phyloP scores from a whole-genome alignment of 2,113 vertebrate genomes.

The Caranx melampygus region DNA sequence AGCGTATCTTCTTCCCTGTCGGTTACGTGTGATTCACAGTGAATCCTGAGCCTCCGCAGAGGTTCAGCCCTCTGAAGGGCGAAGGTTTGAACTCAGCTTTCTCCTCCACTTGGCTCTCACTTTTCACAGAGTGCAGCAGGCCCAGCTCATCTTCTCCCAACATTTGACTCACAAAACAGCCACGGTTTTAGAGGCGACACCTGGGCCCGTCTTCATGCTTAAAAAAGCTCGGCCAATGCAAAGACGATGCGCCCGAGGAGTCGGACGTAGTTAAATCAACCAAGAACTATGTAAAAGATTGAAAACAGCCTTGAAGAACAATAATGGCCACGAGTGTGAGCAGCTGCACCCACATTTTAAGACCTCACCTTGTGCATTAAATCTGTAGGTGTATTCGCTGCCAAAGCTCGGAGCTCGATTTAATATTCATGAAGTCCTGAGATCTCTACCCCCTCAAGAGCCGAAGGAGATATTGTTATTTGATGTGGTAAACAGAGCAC shows the following conservation, averaged over 20 bases:
- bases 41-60: background rate
- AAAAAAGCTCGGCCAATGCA: slow-evolving; percentile 42
- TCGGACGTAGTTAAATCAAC: slow-evolving; percentile 50
- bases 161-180: slow-evolving; percentile 65
- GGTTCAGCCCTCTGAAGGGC: background rate
- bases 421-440: slow-evolving; percentile 69
- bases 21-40: background rate
- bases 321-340: slow-evolving; percentile 15
- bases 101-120: slow-evolving; percentile 32
- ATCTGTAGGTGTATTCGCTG: slow-evolving; percentile 41
- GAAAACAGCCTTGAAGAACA: slow-evolving; percentile 35
- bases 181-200: slow-evolving; percentile 24
- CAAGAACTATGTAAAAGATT: slow-evolving; percentile 24
- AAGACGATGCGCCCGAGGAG: slow-evolving; percentile 11
- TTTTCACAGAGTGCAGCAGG: slow-evolving; percentile 44
- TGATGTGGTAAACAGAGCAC: slow-evolving; percentile 42
- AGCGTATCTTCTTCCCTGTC: background rate
- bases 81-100: slow-evolving; percentile 17
- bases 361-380: slow-evolving; percentile 31
- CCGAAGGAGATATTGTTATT: slow-evolving; percentile 48
- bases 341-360: slow-evolving; percentile 40
- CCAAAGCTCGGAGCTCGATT: slow-evolving; percentile 52
- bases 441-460: slow-evolving; percentile 34
- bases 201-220: slow-evolving; percentile 48
- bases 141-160: slow-evolving; percentile 41